A percentile compares a stretch with the other conserved stretches of the same genome.
phyloP scores from a whole-genome alignment of 2,113 vertebrate species.

The Colistium nudipinnis region DNA sequence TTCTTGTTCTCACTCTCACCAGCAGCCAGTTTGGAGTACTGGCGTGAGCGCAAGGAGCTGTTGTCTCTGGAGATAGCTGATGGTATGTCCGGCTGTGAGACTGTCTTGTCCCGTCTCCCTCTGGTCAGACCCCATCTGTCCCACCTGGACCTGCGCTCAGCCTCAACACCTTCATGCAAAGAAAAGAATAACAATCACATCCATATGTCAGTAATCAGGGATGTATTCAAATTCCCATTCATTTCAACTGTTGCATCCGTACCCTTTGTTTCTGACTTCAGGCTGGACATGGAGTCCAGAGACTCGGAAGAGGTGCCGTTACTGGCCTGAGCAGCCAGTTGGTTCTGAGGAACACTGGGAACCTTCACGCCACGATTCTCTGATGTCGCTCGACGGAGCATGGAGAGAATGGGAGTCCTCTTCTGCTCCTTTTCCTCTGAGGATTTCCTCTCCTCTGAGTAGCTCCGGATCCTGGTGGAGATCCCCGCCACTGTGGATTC shows the following conservation, averaged over 20 bases:
- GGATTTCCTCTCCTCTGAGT: constrained; percentile 85
- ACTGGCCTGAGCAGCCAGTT: constrained; percentile 80
- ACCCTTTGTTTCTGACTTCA: constrained; percentile 81
- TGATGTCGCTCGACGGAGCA: constrained; percentile 88
- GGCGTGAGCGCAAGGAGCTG: constrained; percentile 77
- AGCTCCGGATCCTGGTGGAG: constrained; percentile 90
- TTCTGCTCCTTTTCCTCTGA: constrained; percentile 77
- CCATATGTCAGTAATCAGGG: not conserved
- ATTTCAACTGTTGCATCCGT: constrained; percentile 10
- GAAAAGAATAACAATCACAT: not conserved
- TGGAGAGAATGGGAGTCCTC: constrained; percentile 86
- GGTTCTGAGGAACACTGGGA: constrained; percentile 84
- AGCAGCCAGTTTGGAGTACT: constrained; percentile 87
- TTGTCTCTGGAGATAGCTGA: constrained; percentile 86
- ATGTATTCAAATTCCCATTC: not conserved
- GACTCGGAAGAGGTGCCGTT: constrained; percentile 89
- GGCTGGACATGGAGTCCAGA: constrained; percentile 90
- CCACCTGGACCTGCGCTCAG: constrained; percentile 87
- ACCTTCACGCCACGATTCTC: constrained; percentile 86
- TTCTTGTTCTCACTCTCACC: constrained; percentile 74
- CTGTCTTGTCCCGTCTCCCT: constrained; percentile 86
- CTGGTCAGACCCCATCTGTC: constrained; percentile 92
- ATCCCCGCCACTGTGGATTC: constrained; percentile 90
- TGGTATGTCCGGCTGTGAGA: constrained; percentile 92
- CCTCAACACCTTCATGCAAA: constrained; percentile 60